These are phyloP conservation scores for Lepetodrilus schrolli DNA, from an alignment of 2,888 invertebrate genomes.

Conservation along the genomic window DNA sequence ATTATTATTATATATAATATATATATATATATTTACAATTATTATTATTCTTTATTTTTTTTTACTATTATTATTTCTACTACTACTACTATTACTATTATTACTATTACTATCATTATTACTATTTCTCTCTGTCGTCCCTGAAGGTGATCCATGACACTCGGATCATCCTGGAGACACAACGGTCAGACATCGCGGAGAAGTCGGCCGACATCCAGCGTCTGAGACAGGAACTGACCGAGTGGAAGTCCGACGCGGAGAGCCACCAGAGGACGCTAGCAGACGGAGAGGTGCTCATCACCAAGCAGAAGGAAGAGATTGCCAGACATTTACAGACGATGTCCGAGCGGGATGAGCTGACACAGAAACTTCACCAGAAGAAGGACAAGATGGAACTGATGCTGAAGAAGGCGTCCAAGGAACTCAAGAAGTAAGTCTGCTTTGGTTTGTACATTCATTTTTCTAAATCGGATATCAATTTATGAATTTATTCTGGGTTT, in stretches of 20 bases:
- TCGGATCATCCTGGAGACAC: constrained; percentile 6
- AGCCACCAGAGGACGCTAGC: constrained; percentile 29
- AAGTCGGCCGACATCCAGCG: constrained; percentile 39
- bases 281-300: constrained; percentile 34
- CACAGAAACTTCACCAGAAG: constrained; percentile 31
- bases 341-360: constrained; percentile 38
- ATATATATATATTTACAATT: no score
- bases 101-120: no score
- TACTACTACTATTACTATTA: no score
- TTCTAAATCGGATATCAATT: no score
- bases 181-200: constrained; percentile 36
- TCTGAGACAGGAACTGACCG: constrained; percentile 34
- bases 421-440: constrained; percentile 44
- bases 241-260: constrained; percentile 31
- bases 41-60: no score
- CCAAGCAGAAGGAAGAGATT: constrained; percentile 34
- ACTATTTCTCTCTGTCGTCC: no score
- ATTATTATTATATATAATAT: no score
- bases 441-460: no score
- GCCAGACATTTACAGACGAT: constrained; percentile 34
- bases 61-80: no score
- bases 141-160: not conserved
- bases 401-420: constrained; percentile 45
- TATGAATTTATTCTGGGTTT: no score
- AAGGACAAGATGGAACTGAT: constrained; percentile 26